phyloP scores from a whole-genome alignment of 2,888 invertebrate species.

The Caenorhabditis uteleia region DNA sequence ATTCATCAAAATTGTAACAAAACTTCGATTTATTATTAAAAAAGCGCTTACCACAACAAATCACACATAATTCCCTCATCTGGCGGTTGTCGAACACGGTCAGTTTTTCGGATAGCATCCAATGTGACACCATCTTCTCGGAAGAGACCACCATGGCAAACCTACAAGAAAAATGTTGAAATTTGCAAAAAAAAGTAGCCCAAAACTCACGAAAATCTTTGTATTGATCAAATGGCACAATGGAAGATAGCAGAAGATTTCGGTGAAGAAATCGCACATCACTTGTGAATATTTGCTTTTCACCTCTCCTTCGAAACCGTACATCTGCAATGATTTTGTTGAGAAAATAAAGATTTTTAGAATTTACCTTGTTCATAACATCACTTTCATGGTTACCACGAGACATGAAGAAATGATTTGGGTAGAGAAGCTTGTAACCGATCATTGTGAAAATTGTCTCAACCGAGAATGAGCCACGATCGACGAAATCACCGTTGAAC shows the following conservation, averaged over 20 bases:
- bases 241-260: slow-evolving; percentile 97
- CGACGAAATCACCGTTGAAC: slow-evolving; percentile 99
- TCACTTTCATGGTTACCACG: slow-evolving; percentile 98
- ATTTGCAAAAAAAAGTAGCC: not conserved
- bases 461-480: slow-evolving; percentile 97
- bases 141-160: slow-evolving; percentile 98
- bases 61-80: slow-evolving; percentile 98
- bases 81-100: slow-evolving; percentile 94
- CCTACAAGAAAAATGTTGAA: slow-evolving; percentile 72
- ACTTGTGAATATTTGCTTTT: slow-evolving; percentile 88
- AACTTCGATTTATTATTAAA: too few species aligned
- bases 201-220: slow-evolving; percentile 77
- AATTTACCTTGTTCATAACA: slow-evolving; percentile 81
- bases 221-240: slow-evolving; percentile 92
- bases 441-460: slow-evolving; percentile 98
- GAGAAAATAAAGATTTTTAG: not conserved
- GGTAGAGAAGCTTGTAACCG: slow-evolving; percentile 92
- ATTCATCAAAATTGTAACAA: not conserved
- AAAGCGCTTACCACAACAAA: slow-evolving; percentile 81
- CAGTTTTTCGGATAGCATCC: slow-evolving; percentile 85
- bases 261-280: slow-evolving; percentile 96
- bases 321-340: slow-evolving; percentile 76
- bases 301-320: slow-evolving; percentile 98
- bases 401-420: slow-evolving; percentile 95
- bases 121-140: slow-evolving; percentile 90